These are phyloP conservation scores for Ormyrus labotus DNA, from an alignment of 2,888 invertebrate species.

Conservation along the genomic window DNA sequence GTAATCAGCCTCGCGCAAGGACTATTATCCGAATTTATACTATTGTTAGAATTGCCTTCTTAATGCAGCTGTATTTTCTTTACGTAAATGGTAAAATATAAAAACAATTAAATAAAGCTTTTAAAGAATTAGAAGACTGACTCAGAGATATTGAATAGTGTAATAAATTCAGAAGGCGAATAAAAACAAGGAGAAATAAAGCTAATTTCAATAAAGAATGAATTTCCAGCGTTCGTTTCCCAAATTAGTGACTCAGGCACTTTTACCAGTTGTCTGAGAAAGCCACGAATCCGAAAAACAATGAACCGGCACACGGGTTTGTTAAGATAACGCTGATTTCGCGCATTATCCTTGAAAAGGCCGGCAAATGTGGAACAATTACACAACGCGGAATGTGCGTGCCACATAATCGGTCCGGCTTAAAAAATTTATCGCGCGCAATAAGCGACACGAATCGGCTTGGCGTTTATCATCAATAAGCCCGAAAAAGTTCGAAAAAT, in stretches of 20 bases:
- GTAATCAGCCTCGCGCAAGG: constrained; percentile 29
- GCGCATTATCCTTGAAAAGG: constrained; percentile 18
- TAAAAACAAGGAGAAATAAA: too few species aligned
- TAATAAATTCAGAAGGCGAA: too few species aligned
- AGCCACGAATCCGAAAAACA: too few species aligned
- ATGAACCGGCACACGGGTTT: neutral
- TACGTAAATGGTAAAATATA: neutral
- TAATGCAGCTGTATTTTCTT: neutral
- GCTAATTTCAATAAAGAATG: too few species aligned
- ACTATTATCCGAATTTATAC: neutral
- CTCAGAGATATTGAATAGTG: too few species aligned
- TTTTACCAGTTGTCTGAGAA: too few species aligned
- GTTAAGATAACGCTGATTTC: neutral
- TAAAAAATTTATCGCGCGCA: constrained; percentile 12
- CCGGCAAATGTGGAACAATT: constrained; percentile 38
- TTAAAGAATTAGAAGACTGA: neutral
- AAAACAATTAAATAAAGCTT: neutral
- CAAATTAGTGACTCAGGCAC: too few species aligned
- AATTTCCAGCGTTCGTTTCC: too few species aligned
- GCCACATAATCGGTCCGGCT: constrained; percentile 17
- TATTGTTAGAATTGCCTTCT: constrained; percentile 12
- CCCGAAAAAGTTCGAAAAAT: neutral
- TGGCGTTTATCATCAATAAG: constrained; percentile 13
- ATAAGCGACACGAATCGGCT: constrained; percentile 22
- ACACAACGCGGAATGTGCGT: constrained; percentile 14